Conservation (phyloP, 2,797 vertebrate genomes). For the Rhyacichthys aspro region DNA sequence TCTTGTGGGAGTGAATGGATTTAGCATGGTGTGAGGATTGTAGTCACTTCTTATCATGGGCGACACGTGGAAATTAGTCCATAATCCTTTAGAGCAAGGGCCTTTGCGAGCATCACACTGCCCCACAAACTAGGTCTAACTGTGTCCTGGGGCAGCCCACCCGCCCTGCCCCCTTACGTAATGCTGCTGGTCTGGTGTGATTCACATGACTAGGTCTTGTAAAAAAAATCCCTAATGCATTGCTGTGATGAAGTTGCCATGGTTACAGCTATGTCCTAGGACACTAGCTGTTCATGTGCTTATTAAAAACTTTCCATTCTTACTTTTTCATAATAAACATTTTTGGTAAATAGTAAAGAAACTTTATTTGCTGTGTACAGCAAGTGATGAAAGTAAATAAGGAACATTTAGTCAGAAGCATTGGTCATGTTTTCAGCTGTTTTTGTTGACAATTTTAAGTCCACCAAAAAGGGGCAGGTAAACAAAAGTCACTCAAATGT, state of each 20-base stretch:
- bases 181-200: conserved; percentile 76
- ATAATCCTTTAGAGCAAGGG: conserved; percentile 59
- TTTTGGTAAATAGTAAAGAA: neutral
- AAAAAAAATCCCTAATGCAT: conserved; percentile 56
- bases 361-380: too few species aligned
- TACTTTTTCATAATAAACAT: neutral
- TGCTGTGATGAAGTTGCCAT: conserved; percentile 61
- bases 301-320: neutral
- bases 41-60: conserved; percentile 54
- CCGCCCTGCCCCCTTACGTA: conserved; percentile 71
- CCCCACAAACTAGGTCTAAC: conserved; percentile 41
- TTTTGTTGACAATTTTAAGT: too few species aligned
- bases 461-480: too few species aligned
- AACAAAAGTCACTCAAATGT: too few species aligned
- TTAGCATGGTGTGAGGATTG: conserved; percentile 37
- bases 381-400: too few species aligned
- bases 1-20: conserved; percentile 40
- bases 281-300: conserved; percentile 29
- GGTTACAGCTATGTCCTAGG: conserved; percentile 45
- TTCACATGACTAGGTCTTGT: conserved; percentile 80
- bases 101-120: conserved; percentile 45
- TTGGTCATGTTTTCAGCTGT: too few species aligned
- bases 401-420: too few species aligned
- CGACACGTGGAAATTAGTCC: conserved; percentile 50
- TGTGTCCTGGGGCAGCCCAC: conserved; percentile 47